These are phyloP conservation scores for Gopherus flavomarginatus DNA, from an alignment of 2,113 vertebrate genomes.

Conservation along the genomic window DNA sequence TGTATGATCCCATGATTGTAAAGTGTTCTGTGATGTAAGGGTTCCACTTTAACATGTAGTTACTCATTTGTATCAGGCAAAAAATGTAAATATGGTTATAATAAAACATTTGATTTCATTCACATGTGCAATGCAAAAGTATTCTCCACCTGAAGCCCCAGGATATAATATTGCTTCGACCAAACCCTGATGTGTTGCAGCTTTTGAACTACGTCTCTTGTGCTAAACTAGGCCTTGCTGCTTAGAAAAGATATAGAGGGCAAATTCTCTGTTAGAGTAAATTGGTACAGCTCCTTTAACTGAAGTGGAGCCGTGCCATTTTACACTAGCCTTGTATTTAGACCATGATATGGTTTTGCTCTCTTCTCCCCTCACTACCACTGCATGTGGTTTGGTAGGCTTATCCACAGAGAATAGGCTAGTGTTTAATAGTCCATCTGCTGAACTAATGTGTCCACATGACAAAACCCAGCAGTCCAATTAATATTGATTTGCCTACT, in stretches of 20 bases:
- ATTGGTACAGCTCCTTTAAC: not conserved
- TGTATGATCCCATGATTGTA: not conserved
- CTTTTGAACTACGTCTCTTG: conserved; percentile 29
- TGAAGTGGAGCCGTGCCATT: not conserved
- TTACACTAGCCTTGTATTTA: not conserved
- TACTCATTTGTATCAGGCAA: not conserved
- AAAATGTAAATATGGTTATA: not conserved
- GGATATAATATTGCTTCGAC: not conserved
- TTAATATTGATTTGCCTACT: not conserved
- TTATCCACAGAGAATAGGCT: not conserved
- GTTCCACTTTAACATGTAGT: not conserved
- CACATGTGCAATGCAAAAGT: not conserved
- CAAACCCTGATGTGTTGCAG: not conserved
- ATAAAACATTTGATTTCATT: not conserved
- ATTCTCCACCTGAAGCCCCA: not conserved
- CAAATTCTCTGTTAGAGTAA: not conserved
- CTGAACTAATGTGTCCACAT: not conserved
- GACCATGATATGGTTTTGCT: not conserved
- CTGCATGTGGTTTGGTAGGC: not conserved
- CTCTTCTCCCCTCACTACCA: not conserved
- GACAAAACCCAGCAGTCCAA: not conserved
- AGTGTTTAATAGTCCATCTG: not conserved
- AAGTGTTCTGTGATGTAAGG: not conserved
- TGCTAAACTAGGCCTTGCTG: not conserved
- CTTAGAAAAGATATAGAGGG: conserved; percentile 4